A percentile compares a stretch with the other conserved stretches of the same genome.
Conservation (phyloP, 2,888 invertebrate species). For the Macrosoma leucophasiata region DNA sequence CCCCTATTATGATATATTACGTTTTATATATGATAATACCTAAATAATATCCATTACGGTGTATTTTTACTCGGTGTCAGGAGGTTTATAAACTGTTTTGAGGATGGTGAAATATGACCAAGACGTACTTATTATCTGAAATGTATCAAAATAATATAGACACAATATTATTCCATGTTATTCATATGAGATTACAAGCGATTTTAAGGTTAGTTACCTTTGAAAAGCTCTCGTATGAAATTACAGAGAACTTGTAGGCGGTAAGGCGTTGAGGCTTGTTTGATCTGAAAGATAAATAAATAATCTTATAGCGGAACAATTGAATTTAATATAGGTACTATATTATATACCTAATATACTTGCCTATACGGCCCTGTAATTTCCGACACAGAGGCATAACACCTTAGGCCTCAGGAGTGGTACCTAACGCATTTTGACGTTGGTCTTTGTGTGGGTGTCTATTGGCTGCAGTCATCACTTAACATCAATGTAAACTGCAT, state of each 20-base stretch:
- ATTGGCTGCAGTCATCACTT: no score
- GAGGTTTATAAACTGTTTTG: slow-evolving; percentile 47
- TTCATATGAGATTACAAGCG: not conserved
- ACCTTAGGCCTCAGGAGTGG: no score
- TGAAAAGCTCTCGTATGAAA: slow-evolving; percentile 53
- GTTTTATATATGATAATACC: no score
- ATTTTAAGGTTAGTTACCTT: slow-evolving; percentile 35
- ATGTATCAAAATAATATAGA: slow-evolving; percentile 18
- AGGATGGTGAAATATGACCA: slow-evolving; percentile 66
- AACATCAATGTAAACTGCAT: no score
- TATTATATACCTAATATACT: no score
- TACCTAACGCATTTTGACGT: no score
- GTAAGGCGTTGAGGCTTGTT: slow-evolving; percentile 47
- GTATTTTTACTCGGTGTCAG: slow-evolving; percentile 14
- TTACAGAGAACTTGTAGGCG: slow-evolving; percentile 58
- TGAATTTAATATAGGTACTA: no score
- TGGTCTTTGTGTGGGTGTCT: no score
- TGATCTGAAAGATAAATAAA: slow-evolving; percentile 47
- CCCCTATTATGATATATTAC: no score
- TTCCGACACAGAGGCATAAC: no score
- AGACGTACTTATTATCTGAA: slow-evolving; percentile 62
- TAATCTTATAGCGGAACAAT: no score
- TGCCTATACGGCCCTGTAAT: no score
- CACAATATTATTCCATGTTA: not conserved
- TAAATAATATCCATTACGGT: not conserved